Percentiles rank a stretch among this genome's conserved stretches.
phyloP scores from a whole-genome alignment of 2,888 invertebrate species.

The Euzophera pinguis region DNA sequence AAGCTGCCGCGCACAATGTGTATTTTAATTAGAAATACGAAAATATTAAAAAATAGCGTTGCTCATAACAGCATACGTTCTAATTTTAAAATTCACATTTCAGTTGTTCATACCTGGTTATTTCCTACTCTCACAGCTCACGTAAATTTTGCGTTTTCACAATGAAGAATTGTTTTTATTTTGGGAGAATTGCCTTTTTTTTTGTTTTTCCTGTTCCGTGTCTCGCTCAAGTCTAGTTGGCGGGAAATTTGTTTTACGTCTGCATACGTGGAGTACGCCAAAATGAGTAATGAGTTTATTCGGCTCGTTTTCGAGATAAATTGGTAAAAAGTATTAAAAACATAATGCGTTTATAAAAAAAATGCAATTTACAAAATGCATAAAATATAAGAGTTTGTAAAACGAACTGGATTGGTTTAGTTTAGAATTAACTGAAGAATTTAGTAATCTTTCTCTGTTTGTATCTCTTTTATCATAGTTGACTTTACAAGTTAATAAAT shows the following conservation, averaged over 20 bases:
- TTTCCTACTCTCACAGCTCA: background rate
- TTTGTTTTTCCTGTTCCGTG: background rate
- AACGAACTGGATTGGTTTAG: too few species aligned
- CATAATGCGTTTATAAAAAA: too few species aligned
- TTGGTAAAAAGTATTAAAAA: background rate
- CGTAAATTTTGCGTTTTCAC: background rate
- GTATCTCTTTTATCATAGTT: too few species aligned
- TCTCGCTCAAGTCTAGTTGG: background rate
- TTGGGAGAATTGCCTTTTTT: background rate
- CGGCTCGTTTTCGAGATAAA: background rate
- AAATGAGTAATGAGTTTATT: background rate
- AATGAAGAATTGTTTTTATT: background rate
- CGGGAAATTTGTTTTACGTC: background rate
- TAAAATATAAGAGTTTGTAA: too few species aligned
- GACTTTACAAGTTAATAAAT: too few species aligned
- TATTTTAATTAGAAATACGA: background rate
- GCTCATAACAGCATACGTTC: background rate
- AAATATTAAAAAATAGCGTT: background rate
- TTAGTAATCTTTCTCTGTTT: too few species aligned
- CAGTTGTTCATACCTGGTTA: background rate
- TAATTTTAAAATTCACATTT: constrained; percentile 4
- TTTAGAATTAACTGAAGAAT: too few species aligned
- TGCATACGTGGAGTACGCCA: background rate
- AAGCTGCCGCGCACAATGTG: too few species aligned
- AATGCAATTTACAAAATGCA: background rate